A percentile compares a stretch with the other conserved stretches of the same genome.
Evolutionary conservation across 2,113 vertebrate genomes (phyloP).

Genomic region (Rhinoderma darwinii): DNA sequence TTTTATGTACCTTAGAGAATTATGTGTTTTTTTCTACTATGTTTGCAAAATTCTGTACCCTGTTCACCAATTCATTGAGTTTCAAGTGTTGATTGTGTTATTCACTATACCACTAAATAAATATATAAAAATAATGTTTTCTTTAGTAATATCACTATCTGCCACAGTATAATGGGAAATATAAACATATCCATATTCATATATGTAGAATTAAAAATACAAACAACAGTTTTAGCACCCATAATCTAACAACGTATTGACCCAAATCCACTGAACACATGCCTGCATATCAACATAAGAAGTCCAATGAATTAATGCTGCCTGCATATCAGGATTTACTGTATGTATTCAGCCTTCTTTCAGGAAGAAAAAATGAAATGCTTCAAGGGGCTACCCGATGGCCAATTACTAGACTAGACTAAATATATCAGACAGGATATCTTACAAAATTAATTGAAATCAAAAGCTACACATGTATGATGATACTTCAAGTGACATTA

Average conservation of each 20-base stretch:
- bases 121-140: slow-evolving; percentile 9
- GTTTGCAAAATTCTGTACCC: background rate
- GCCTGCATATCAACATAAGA: background rate
- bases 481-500: too few species aligned
- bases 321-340: too few species aligned
- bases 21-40: background rate
- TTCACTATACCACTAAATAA: too few species aligned
- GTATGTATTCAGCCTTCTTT: too few species aligned
- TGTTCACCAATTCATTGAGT: background rate
- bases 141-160: background rate
- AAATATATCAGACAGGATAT: too few species aligned
- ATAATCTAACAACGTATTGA: background rate
- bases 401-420: background rate
- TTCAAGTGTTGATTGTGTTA: background rate
- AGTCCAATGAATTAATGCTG: too few species aligned
- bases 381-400: background rate
- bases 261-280: background rate
- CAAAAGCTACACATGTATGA: too few species aligned
- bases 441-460: too few species aligned
- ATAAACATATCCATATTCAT: background rate
- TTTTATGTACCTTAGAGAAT: background rate
- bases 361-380: background rate
- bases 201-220: slow-evolving; percentile 7
- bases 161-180: background rate
- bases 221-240: background rate